Evolutionary conservation across 2,113 vertebrate species (phyloP), one percentile per base, ranked within the genome.

Genomic region (Eubucco bourcierii): DNA sequence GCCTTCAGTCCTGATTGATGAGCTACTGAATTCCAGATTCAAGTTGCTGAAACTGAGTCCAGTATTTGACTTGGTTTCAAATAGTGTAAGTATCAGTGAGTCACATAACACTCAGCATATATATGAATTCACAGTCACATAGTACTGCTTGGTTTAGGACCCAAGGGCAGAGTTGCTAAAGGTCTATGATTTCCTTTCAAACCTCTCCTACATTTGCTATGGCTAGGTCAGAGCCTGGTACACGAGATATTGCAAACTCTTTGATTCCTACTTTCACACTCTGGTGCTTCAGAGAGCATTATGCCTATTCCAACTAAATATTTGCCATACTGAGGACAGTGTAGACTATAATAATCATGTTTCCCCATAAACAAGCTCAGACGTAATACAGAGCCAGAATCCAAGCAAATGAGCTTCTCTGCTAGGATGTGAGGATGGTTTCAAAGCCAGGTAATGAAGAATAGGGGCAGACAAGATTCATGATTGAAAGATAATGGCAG

Each of bases 401-500:
- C 65, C 21, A 58, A 75, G 11, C 4, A 66, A 46, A 46, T 37
- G 18, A 82, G 33, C 31, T 88, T 81, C 41, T 47, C 63, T 89
- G 55, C 33, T 70, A 88, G 61, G 5, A 50, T 81, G 55, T 93
- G 66, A 81, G 88, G 41, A 50, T 75, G 24, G 29, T 88, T 92
- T 87, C 31, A 88, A 88, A 95, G 58, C 2, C 19, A 88, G n/a
- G 5, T 90, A 68, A 39, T 75, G 67, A 90, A 90, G 18, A 88
- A 90, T 9, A 87, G 71, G 73, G 20, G 19, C 33, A 91, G 70
- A 20, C 50, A 90, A 79, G 70, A 72, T 63, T 78, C 39, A 31
- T 87, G 88, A 92, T 66, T 94, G 77, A 95, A 91, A 94, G 77
- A 59, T 84, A 94, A 91, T 86, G 65, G 68, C 55, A 88, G 27